These are phyloP conservation scores for Microtus montanus DNA, from an alignment of 2,113 vertebrate genomes.

Conservation along the genomic window DNA sequence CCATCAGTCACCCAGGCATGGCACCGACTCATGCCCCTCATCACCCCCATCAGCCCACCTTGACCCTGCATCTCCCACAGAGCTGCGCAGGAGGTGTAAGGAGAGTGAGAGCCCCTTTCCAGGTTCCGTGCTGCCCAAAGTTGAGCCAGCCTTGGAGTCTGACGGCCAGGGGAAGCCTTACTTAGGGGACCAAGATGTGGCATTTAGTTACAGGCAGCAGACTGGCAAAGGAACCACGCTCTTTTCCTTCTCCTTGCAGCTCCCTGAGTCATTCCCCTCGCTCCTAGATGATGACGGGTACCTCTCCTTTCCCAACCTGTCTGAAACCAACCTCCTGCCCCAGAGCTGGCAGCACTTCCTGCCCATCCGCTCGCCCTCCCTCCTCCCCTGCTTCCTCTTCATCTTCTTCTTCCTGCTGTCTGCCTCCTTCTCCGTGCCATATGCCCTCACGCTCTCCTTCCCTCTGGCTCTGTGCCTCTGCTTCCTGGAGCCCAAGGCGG, in stretches of 20 bases:
- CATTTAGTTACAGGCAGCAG: slow-evolving; percentile 90
- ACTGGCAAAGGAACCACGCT: slow-evolving; percentile 89
- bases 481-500: slow-evolving; percentile 99
- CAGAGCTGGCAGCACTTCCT: slow-evolving; percentile 94
- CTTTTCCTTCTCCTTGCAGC: slow-evolving; percentile 99
- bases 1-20: slow-evolving; percentile 87
- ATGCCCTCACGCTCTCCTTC: slow-evolving; percentile 98
- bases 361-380: slow-evolving; percentile 95
- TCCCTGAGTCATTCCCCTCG: slow-evolving; percentile 93
- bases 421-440: slow-evolving; percentile 98
- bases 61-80: slow-evolving; percentile 87
- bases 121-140: slow-evolving; percentile 82
- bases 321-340: slow-evolving; percentile 93
- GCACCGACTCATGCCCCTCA: slow-evolving; percentile 84
- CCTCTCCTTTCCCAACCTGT: slow-evolving; percentile 95
- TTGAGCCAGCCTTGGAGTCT: slow-evolving; percentile 78
- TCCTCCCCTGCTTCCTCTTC: slow-evolving; percentile 98
- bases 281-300: slow-evolving; percentile 97
- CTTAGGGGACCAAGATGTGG: slow-evolving; percentile 87
- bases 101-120: slow-evolving; percentile 85
- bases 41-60: slow-evolving; percentile 87
- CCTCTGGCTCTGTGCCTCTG: slow-evolving; percentile 99
- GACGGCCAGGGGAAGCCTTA: slow-evolving; percentile 87
- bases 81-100: slow-evolving; percentile 92
- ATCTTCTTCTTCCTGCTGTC: slow-evolving; percentile 99